Base-by-base conservation (phyloP, 2,888 invertebrate genomes). In the Dolichopus griseipennis region DNA sequence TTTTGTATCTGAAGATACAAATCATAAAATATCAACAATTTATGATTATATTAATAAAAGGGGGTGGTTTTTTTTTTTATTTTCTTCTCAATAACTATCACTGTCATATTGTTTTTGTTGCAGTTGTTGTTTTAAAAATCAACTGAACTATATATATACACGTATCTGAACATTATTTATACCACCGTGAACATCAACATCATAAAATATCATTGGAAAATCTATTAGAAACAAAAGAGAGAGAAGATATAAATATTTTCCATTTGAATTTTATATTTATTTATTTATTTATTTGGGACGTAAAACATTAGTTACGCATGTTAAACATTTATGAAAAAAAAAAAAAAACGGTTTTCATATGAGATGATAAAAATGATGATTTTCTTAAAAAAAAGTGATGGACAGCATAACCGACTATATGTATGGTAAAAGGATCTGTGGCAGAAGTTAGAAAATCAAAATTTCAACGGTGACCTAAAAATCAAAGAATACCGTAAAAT, bases 231-330 rank as follows among this genome's bases (percentile, higher is more conserved):
- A 52, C n/a, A n/a, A 52, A 18, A 52, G 52, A 15, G 52, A 52
- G 18, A 52, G 12, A 37, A 12, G 3, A 3, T 52, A 18, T 52
- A 6, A 2, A 18, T 52, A 10, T 43, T 15, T 6, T 34, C 9
- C 3, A 9, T 43, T 43, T 43, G 12, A 10, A 10, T 15, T 43
- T 43, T 43, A 10, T 43, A 10, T 43, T 43, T 43, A 43, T 52
- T 52, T 52, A 52, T 52, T 52, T 52, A 52, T 52, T 52, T 52
- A 52, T 18, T 52, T 52, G n/a, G 52, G n/a, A 52, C 52, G 52
- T 52, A 52, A 52, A 52, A 52, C 52, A 52, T 52, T 52, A 52
- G 52, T 52, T 18, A 52, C 52, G 52, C 52, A 52, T 52, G 52
- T 52, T 52, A 52, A 52, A 52, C 52, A 52, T 52, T 12, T 43